Evolutionary conservation across 2,113 vertebrate species (phyloP), one percentile per base, ranked within the genome.

Genomic region (rabbit (Oryctolagus cuniculus)): DNA sequence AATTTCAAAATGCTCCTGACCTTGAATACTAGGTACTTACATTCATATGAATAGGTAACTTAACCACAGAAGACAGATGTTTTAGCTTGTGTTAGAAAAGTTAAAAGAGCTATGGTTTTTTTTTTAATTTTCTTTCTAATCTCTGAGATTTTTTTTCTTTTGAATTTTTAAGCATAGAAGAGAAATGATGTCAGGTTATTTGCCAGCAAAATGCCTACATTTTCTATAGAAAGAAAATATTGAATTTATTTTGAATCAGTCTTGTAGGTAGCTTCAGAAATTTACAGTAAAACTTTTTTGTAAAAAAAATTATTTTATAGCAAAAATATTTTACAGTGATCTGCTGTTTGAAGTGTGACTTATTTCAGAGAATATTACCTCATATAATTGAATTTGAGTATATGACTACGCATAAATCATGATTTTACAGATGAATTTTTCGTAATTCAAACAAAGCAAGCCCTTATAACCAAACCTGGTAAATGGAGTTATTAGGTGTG

Each of bases 211-310:
- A 55, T 69, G 36, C 49, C 73, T 91, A 6, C 10, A 27, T 85
- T 29, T 78, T 93, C 84, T 75, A 70, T 92, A 86, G 31, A 95
- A 67, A 83, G 24, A 87, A 73, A 92, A n/a, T 49, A 66, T 0
- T 93, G 51, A 81, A 69, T 92, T 94, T 86, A 63, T 92, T 81
- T 94, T 90, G 85, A 92, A 66, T 81, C 53, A 83, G 34, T 87
- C 6, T 95, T 88, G 55, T 10, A 91, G 19, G 9, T 94, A 82
- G 51, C 69, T 73, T 92, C 29, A 94, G 91, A 83, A 95, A 69
- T 86, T 91, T 94, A 2, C 88, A 88, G 11, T 38, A 83, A 34
- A 89, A 90, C 31, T 78, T 0, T 75, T 58, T 58, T 58, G 19
- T 58, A 17, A 58, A 19, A 58, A 58, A 15, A 87, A 34, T 89